Evolutionary conservation across 53 echinoderm and acorn worm genomes (phyloP).

Genomic region (Holothuria leucospilota): DNA sequence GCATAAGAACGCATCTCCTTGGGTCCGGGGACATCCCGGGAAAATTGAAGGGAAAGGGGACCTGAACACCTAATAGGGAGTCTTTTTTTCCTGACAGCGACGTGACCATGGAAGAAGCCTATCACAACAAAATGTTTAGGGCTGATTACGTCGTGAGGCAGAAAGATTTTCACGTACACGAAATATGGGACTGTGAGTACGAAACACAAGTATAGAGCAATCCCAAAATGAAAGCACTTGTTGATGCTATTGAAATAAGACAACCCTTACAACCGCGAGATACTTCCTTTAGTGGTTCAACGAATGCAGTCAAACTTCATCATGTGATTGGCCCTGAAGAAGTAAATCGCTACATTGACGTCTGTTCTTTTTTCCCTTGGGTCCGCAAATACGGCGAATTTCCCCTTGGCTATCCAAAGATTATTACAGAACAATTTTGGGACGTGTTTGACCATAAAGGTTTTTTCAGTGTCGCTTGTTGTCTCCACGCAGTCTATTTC

Average conservation of each 20-base stretch:
- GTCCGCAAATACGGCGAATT: not conserved
- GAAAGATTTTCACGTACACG: not conserved
- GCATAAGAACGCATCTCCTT: no score
- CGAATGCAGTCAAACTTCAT: conserved; percentile 32
- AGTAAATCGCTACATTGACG: not conserved
- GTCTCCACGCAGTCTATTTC: conserved; percentile 58
- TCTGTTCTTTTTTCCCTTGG: conserved; percentile 1
- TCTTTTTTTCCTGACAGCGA: no score
- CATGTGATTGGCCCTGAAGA: conserved; percentile 22
- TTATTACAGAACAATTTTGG: conserved; percentile 44
- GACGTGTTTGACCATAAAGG: conserved; percentile 59
- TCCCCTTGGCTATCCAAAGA: conserved; percentile 14
- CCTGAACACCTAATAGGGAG: no score
- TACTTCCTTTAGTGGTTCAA: conserved; percentile 50
- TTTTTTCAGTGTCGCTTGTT: conserved; percentile 50
- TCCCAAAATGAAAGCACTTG: not conserved
- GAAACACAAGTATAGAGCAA: not conserved
- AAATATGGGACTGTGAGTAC: not conserved
- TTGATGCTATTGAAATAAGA: conserved; percentile 6
- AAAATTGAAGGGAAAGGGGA: no score
- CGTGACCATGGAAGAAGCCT: no score
- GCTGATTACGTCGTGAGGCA: not conserved
- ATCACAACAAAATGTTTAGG: no score
- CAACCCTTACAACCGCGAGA: conserved; percentile 52
- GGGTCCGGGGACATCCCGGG: no score